phyloP scores from a whole-genome alignment of 2,113 vertebrate genomes.

The Callorhinus ursinus region DNA sequence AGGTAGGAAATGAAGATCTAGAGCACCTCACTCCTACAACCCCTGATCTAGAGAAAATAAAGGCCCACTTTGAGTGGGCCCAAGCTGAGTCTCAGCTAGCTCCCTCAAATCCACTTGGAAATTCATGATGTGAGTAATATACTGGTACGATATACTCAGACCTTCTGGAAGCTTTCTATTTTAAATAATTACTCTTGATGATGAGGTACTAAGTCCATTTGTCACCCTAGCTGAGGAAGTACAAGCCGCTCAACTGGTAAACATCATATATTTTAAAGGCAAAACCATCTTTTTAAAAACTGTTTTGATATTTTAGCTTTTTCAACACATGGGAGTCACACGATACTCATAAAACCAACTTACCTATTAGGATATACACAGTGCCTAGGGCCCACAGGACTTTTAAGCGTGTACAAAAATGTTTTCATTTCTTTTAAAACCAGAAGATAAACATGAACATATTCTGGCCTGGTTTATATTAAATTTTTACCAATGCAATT shows the following conservation, averaged over 20 bases:
- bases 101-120: neutral
- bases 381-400: neutral
- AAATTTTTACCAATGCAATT: neutral
- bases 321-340: neutral
- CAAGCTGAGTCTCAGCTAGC: neutral
- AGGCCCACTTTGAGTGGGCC: neutral
- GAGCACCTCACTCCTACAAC: neutral
- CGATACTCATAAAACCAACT: neutral
- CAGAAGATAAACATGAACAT: neutral
- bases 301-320: neutral
- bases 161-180: neutral
- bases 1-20: neutral
- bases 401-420: neutral
- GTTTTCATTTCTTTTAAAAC: neutral
- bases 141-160: neutral
- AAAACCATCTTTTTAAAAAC: neutral
- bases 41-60: neutral
- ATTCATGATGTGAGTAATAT: neutral
- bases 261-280: neutral
- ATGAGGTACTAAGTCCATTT: neutral
- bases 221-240: neutral
- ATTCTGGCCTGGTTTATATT: neutral
- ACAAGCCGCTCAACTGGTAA: neutral
- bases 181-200: neutral
- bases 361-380: neutral